Percentiles rank a stretch among this genome's conserved stretches.
Conservation (phyloP, 2,797 vertebrate genomes). For the Geotrypetes seraphini region DNA sequence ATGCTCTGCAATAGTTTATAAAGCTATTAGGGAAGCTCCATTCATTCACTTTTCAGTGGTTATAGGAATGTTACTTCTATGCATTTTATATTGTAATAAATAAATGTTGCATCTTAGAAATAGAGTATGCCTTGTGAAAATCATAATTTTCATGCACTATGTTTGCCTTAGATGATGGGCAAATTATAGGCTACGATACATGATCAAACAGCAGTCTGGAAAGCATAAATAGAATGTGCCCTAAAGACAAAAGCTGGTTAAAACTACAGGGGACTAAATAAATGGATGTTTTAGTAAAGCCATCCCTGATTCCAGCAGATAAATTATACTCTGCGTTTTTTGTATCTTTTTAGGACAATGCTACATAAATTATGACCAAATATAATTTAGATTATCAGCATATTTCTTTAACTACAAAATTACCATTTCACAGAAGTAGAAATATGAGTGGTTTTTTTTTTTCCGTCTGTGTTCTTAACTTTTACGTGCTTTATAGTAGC, state of each 20-base stretch:
- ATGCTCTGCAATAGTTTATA: neutral
- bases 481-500: constrained; percentile 71
- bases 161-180: constrained; percentile 47
- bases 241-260: constrained; percentile 58
- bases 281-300: constrained; percentile 75
- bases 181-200: constrained; percentile 52
- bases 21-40: constrained; percentile 23
- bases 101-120: constrained; percentile 46
- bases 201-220: constrained; percentile 53
- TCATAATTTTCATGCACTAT: constrained; percentile 42
- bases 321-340: constrained; percentile 75
- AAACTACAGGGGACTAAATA: constrained; percentile 68
- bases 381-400: constrained; percentile 91
- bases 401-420: too few species aligned
- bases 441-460: constrained; percentile 73
- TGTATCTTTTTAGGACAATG: constrained; percentile 77
- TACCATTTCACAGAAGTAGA: constrained; percentile 74
- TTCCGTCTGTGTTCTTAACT: constrained; percentile 66
- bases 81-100: constrained; percentile 36
- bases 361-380: constrained; percentile 91
- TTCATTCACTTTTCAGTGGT: constrained; percentile 18
- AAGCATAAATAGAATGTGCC: constrained; percentile 58
- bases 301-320: constrained; percentile 78
- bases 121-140: constrained; percentile 39
- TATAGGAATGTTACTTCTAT: constrained; percentile 38